These are phyloP conservation scores for Amphipoea lucens DNA, from an alignment of 2,888 invertebrate species.

Conservation along the genomic window DNA sequence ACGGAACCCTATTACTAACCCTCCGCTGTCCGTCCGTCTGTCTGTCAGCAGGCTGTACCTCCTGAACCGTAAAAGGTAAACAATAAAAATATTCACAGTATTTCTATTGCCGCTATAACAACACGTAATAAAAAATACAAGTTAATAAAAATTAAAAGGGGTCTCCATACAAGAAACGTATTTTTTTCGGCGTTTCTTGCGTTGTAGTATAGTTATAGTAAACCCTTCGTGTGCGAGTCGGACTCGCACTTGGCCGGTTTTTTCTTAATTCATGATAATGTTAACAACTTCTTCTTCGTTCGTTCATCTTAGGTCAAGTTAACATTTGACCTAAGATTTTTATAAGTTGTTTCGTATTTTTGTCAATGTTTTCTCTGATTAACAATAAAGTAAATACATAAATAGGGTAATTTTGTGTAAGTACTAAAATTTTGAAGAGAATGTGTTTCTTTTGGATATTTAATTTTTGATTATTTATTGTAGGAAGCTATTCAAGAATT, in stretches of 20 bases:
- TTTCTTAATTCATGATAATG: neutral
- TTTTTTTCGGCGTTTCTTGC: neutral
- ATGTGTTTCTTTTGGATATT: neutral
- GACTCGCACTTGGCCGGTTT: no score
- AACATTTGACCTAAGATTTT: conserved; percentile 6
- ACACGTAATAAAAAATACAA: no score
- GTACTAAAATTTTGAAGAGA: neutral
- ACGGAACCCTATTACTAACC: no score
- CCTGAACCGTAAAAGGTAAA: neutral
- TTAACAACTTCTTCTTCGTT: no score
- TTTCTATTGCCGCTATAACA: neutral
- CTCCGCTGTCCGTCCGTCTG: no score
- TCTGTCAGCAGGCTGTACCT: no score
- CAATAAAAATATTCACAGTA: neutral
- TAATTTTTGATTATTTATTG: conserved; percentile 41
- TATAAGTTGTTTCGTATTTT: neutral
- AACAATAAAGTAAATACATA: neutral
- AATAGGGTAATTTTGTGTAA: neutral
- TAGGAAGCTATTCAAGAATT: conserved; percentile 92
- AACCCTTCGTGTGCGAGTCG: no score
- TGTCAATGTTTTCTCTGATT: neutral
- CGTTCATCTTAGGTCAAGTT: no score
- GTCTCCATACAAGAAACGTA: no score
- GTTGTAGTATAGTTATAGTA: no score
- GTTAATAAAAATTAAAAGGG: no score